These are phyloP conservation scores for Crocodylus rhombifer DNA, from an alignment of 2,797 vertebrate species.

Conservation along the genomic window DNA sequence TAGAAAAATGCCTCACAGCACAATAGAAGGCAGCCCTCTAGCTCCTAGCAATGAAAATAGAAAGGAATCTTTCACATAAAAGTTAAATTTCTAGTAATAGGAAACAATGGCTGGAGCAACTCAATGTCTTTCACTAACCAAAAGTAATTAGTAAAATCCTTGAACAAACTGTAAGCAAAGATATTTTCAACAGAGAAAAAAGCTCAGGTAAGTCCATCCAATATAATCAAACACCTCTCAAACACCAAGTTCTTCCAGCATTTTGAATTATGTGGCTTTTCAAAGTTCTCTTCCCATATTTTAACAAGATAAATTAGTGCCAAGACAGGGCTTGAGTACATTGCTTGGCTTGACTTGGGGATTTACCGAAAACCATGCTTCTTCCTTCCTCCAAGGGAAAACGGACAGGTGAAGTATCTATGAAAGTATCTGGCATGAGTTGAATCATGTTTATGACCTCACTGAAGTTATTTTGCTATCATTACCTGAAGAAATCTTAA, in stretches of 20 bases:
- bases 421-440: background rate
- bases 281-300: background rate
- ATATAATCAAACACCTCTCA: background rate
- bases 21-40: background rate
- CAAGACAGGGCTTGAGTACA: background rate
- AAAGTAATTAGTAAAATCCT: background rate
- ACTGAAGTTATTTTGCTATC: background rate
- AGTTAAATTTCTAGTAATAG: background rate
- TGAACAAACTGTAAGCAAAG: background rate
- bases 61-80: background rate
- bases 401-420: background rate
- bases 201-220: rapidly evolving
- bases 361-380: too few species aligned
- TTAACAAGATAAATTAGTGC: background rate
- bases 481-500: background rate
- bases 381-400: background rate
- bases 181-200: background rate
- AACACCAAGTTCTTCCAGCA: background rate
- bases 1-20: background rate
- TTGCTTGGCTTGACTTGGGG: background rate
- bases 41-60: background rate
- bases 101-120: background rate
- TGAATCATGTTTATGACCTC: background rate
- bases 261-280: background rate
- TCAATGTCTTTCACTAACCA: background rate